These are phyloP conservation scores for Eulemur rubriventer DNA, from an alignment of 2,797 vertebrate species.

Conservation along the genomic window DNA sequence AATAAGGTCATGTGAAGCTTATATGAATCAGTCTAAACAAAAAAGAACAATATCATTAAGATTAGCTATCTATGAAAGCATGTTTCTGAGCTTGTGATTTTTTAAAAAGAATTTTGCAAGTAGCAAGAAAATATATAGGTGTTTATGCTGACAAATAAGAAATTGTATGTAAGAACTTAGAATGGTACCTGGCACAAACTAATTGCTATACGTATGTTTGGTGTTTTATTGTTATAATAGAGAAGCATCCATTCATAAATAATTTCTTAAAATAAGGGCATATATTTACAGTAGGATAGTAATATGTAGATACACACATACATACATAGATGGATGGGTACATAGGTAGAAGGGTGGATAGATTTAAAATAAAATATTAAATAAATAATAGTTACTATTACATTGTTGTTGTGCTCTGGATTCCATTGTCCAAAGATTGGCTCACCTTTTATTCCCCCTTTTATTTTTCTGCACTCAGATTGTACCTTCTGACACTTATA, in stretches of 20 bases:
- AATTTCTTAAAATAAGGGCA: constrained; percentile 11
- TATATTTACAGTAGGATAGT: background rate
- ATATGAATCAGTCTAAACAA: background rate
- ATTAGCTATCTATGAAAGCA: background rate
- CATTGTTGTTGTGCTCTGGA: background rate
- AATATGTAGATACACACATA: background rate
- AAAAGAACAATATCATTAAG: background rate
- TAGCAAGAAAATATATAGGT: background rate
- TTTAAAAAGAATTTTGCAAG: background rate
- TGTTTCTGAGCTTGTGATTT: background rate
- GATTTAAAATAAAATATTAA: background rate
- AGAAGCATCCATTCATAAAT: background rate
- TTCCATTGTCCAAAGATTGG: background rate
- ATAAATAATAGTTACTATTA: background rate
- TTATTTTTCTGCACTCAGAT: background rate
- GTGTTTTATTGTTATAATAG: background rate
- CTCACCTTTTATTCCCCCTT: background rate
- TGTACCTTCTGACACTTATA: background rate
- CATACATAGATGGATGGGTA: background rate
- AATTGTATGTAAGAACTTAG: background rate
- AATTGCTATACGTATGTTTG: background rate
- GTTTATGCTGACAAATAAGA: background rate
- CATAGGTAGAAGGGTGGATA: background rate
- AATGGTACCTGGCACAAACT: background rate
- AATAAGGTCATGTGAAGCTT: background rate